Base-by-base conservation (phyloP, 2,113 vertebrate species). In the Rhea americana region DNA sequence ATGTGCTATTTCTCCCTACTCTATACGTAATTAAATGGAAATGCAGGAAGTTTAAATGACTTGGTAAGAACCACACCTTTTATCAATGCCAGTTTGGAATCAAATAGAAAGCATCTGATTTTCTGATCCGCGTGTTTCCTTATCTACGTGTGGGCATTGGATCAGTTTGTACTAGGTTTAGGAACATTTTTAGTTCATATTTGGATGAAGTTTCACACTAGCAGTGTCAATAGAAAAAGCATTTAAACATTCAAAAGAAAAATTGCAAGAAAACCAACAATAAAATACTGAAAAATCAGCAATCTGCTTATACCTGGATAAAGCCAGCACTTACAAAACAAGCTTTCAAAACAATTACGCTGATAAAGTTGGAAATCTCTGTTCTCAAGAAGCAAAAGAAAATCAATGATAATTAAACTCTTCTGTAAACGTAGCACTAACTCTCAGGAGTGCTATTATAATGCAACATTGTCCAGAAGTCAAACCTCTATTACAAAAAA, bases 361-460 rank as follows among this genome's bases (percentile, higher is more conserved):
- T 93, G 91, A 59, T 68, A n/a, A 82, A 91, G 90, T 82, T 94
- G 91, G 96, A 95, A 95, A 95, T 81, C 89, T 81, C 93, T 81
- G 91, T 86, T 97, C 92, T 97, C 96, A 51, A 94, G 91, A 91
- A 95, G 97, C 95, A 93, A 95, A 94, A 96, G 95, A 93, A 86
- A 98, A 98, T 97, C 97, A 93, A 93, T 97, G 97, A 97, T 97
- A 97, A 98, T 97, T 98, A 97, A 96, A 94, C 94, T 96, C 95
- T 93, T 97, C 97, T 93, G 95, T 87, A 97, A 98, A 96, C 55
- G 88, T 25, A 47, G 94, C 91, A 41, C 51, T 7, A 61, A 80
- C 80, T 96, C 98, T 97, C 97, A 20, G 15, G 97, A 97, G 98
- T 82, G 91, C 97, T 82, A 71, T 95, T 95, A 96, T 91, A 77